These are phyloP conservation scores for Drosophila picticornis DNA, from an alignment of 2,888 invertebrate genomes.

Conservation along the genomic window DNA sequence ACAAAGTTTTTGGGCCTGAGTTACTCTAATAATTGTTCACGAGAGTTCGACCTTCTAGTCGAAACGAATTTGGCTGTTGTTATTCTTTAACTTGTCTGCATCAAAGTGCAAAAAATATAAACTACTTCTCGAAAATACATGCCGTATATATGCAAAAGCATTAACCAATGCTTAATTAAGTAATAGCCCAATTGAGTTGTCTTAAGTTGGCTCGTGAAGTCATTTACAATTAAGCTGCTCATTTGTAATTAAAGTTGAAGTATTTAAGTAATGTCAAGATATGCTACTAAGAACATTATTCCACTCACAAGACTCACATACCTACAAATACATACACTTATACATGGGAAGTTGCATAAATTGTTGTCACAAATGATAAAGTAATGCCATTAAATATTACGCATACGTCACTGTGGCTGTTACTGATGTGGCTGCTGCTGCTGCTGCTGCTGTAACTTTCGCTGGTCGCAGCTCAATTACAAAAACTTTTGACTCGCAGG, in stretches of 20 bases:
- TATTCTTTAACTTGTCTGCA: neutral
- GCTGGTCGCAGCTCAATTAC: constrained; percentile 65
- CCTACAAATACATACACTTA: constrained; percentile 6
- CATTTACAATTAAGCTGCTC: constrained; percentile 33
- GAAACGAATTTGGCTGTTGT: neutral
- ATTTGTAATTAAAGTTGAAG: constrained; percentile 50
- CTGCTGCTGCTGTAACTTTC: constrained; percentile 5
- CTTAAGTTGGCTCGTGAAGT: neutral
- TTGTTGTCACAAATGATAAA: constrained; percentile 72
- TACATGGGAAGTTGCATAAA: constrained; percentile 39
- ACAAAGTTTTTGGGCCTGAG: neutral
- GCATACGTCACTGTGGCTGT: constrained; percentile 48
- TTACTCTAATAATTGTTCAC: neutral
- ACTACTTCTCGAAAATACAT: neutral
- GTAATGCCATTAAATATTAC: constrained; percentile 72
- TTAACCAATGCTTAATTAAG: neutral
- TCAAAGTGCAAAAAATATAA: neutral
- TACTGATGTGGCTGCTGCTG: neutral
- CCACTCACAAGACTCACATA: constrained; percentile 8
- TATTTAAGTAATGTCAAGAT: constrained; percentile 41
- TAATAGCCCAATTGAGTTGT: neutral
- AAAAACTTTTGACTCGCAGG: constrained; percentile 55
- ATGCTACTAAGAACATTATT: constrained; percentile 12
- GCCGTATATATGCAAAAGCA: neutral
- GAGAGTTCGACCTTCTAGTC: neutral